phyloP scores from a whole-genome alignment of 2,888 invertebrate genomes.

The Synergus laeviventris region DNA sequence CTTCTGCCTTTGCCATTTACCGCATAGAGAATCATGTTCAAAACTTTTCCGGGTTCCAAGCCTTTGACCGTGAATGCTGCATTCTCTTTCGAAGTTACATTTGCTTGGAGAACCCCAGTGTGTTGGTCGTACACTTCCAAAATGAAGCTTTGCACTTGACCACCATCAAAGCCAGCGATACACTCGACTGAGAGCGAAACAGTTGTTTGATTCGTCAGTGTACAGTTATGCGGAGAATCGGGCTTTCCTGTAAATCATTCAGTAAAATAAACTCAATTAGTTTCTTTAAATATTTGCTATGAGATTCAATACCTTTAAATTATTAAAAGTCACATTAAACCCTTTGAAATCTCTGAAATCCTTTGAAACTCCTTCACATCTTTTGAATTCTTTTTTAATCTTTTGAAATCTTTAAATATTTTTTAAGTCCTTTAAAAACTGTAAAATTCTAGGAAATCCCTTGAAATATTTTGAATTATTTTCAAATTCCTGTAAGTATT shows the following conservation, averaged over 20 bases:
- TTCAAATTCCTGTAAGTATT: too few relatives aligned
- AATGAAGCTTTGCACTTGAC: slow-evolving; percentile 84
- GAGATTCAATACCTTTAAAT: too few relatives aligned
- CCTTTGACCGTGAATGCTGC: slow-evolving; percentile 87
- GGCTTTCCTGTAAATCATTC: slow-evolving; percentile 81
- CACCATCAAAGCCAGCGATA: slow-evolving; percentile 86
- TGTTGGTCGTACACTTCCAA: slow-evolving; percentile 86
- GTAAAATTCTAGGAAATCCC: too few relatives aligned
- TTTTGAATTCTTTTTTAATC: too few relatives aligned
- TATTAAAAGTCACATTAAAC: too few relatives aligned
- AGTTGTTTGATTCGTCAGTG: slow-evolving; percentile 86
- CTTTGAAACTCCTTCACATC: too few relatives aligned
- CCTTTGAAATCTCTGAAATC: too few relatives aligned
- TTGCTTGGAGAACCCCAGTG: slow-evolving; percentile 80
- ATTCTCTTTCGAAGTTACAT: slow-evolving; percentile 82
- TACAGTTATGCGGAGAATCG: slow-evolving; percentile 87
- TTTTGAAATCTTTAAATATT: too few relatives aligned
- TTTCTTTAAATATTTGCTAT: background rate
- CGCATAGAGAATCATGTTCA: slow-evolving; percentile 88
- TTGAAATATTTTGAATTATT: too few relatives aligned
- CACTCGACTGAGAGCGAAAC: slow-evolving; percentile 87
- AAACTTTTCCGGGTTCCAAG: slow-evolving; percentile 86
- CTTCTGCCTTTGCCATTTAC: slow-evolving; percentile 90
- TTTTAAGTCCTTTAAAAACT: too few relatives aligned
- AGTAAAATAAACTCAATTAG: background rate